These are phyloP conservation scores for Watsonalla binaria DNA, from an alignment of 2,888 invertebrate species.

Conservation along the genomic window DNA sequence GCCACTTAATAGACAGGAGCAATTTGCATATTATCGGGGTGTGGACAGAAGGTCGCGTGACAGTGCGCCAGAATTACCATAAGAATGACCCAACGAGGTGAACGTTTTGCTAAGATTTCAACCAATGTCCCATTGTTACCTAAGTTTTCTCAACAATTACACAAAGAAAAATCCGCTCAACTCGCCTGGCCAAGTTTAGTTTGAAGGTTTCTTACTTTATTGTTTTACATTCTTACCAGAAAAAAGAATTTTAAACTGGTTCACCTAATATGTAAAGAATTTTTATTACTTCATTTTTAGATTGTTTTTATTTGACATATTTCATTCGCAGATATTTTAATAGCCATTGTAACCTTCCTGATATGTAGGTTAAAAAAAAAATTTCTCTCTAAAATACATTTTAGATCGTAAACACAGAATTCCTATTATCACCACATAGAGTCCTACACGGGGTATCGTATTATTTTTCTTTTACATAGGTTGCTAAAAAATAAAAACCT, in stretches of 20 bases:
- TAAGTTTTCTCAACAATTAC: constrained; percentile 51
- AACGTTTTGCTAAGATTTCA: constrained; percentile 63
- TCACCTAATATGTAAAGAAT: too few species aligned
- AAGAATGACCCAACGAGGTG: constrained; percentile 69
- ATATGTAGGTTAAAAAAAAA: too few species aligned
- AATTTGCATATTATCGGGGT: constrained; percentile 75
- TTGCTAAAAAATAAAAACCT: not conserved
- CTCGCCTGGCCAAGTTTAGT: constrained; percentile 18
- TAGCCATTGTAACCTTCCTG: too few species aligned
- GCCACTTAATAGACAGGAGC: constrained; percentile 62
- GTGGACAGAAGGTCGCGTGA: constrained; percentile 74
- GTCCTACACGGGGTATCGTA: too few species aligned
- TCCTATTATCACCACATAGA: too few species aligned
- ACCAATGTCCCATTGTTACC: constrained; percentile 51
- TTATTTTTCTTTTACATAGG: too few species aligned
- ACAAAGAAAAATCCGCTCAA: constrained; percentile 28
- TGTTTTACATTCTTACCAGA: not conserved
- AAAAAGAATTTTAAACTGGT: not conserved
- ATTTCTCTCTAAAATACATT: too few species aligned
- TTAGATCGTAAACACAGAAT: too few species aligned
- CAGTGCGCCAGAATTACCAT: constrained; percentile 66
- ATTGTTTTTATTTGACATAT: too few species aligned
- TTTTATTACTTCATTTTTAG: too few species aligned
- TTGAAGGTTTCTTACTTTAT: constrained; percentile 10
- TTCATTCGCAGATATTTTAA: too few species aligned